Percentiles rank a stretch among this genome's conserved stretches.
phyloP scores from a whole-genome alignment of 2,888 invertebrate genomes.

The Megaustenia siamemsis region DNA sequence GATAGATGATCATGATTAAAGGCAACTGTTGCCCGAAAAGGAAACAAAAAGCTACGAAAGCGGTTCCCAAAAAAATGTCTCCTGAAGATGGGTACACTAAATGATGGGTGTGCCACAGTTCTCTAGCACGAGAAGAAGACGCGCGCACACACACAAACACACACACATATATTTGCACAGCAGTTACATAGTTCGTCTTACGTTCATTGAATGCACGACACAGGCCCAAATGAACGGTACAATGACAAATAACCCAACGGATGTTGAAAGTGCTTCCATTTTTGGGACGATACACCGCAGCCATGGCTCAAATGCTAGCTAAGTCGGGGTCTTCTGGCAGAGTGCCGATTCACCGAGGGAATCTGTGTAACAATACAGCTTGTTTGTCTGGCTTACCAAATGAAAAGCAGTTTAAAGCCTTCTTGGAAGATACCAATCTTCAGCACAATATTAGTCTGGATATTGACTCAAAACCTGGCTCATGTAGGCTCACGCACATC shows the following conservation, averaged over 20 bases:
- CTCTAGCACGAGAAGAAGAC: too few species aligned
- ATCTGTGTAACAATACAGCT: too few species aligned
- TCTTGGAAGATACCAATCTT: conserved; percentile 84
- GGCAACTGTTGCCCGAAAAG: too few species aligned
- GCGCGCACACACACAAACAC: too few species aligned
- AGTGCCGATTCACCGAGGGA: background rate
- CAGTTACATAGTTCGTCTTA: background rate
- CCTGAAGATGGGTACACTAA: too few species aligned
- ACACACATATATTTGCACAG: background rate
- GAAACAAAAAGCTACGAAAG: too few species aligned
- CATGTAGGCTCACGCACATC: conserved; percentile 93
- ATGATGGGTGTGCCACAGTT: too few species aligned
- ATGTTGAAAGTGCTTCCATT: too few species aligned
- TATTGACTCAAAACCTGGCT: conserved; percentile 92
- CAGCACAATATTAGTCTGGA: conserved; percentile 97
- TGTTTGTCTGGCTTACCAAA: background rate
- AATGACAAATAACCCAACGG: too few species aligned
- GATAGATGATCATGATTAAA: too few species aligned
- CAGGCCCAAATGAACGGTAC: background rate
- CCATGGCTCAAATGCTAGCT: conserved; percentile 46
- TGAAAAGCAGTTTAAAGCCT: conserved; percentile 75
- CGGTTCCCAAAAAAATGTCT: too few species aligned
- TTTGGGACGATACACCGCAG: background rate
- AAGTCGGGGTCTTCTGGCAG: background rate
- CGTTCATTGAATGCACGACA: background rate